Percentiles rank a stretch among this genome's conserved stretches.
phyloP scores from a whole-genome alignment of 2,797 vertebrate species.

The Pampus argenteus region DNA sequence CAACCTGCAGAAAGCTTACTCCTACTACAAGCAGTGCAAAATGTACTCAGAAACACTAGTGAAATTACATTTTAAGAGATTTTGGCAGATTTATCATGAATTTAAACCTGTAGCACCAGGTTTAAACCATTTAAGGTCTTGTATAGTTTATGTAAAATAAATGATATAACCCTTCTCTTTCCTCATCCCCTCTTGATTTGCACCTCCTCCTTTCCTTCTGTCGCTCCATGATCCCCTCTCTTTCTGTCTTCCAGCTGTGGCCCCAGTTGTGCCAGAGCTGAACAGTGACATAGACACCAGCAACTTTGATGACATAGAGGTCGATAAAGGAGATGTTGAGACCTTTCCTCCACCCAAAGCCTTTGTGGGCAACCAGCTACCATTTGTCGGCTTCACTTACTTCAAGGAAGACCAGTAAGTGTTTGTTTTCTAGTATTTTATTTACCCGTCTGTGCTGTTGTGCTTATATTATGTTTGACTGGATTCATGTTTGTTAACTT shows the following conservation, averaged over 20 bases:
- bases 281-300: constrained; percentile 96
- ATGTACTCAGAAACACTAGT: constrained; percentile 13
- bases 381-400: constrained; percentile 98
- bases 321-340: constrained; percentile 92
- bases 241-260: constrained; percentile 87
- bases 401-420: constrained; percentile 97
- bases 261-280: constrained; percentile 97
- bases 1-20: constrained; percentile 64
- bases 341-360: constrained; percentile 95
- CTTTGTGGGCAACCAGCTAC: constrained; percentile 97
- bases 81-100: constrained; percentile 18
- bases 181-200: constrained; percentile 15
- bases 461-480: neutral
- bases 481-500: neutral
- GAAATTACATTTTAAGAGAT: constrained; percentile 6
- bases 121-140: neutral
- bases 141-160: constrained; percentile 13
- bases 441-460: constrained; percentile 57
- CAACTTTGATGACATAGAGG: constrained; percentile 97
- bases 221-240: constrained; percentile 18
- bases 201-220: constrained; percentile 22
- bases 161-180: neutral
- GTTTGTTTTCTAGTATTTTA: constrained; percentile 17
- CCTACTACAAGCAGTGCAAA: constrained; percentile 31
- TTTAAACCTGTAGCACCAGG: constrained; percentile 3